Evolutionary conservation across 2,888 invertebrate genomes (phyloP).

Genomic region (Xestoiulus laeticollis): DNA sequence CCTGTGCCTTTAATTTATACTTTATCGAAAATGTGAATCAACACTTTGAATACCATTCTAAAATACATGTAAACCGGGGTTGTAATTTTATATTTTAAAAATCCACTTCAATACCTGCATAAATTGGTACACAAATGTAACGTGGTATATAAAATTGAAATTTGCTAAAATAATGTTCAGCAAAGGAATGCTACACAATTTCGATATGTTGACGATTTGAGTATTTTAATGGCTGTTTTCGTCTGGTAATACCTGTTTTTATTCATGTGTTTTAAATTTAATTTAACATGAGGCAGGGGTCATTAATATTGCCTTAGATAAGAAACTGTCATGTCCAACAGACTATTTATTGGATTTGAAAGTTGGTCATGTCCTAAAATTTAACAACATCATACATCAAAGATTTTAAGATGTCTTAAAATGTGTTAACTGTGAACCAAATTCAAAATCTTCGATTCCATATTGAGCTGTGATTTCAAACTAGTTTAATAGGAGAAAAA

Average conservation of each 20-base stretch:
- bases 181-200: not conserved
- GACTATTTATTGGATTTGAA: not conserved
- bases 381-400: not conserved
- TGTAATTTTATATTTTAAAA: too few species aligned
- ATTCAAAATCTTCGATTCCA: not conserved
- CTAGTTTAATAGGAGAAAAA: not conserved
- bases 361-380: not conserved
- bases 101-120: too few species aligned
- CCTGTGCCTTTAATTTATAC: too few species aligned
- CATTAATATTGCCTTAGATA: not conserved
- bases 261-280: not conserved
- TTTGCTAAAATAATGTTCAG: not conserved
- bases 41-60: too few species aligned
- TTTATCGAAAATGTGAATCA: too few species aligned
- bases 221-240: not conserved
- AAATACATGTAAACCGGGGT: too few species aligned
- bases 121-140: too few species aligned
- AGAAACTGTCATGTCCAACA: not conserved
- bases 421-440: not conserved
- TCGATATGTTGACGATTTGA: not conserved
- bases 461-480: constrained; percentile 26
- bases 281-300: not conserved
- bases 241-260: not conserved
- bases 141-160: not conserved
- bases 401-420: not conserved